phyloP scores from a whole-genome alignment of 2,113 vertebrate species.

The Dasyprocta punctata region DNA sequence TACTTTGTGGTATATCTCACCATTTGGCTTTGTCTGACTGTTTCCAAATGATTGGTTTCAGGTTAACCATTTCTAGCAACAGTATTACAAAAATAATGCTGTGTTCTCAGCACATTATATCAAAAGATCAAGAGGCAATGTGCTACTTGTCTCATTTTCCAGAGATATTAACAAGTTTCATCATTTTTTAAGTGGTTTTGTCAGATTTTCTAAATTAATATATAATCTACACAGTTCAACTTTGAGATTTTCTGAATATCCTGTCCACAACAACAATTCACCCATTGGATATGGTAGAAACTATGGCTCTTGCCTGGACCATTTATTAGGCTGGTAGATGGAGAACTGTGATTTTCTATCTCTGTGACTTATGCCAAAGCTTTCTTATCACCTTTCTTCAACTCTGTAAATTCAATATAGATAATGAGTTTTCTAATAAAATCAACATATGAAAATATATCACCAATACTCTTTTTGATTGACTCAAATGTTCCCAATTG shows the following conservation, averaged over 20 bases:
- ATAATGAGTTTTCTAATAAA: not conserved
- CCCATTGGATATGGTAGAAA: not conserved
- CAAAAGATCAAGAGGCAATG: not conserved
- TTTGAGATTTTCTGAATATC: not conserved
- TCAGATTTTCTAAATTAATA: not conserved
- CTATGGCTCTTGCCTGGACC: not conserved
- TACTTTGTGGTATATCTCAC: not conserved
- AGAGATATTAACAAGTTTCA: not conserved
- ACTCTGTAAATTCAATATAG: not conserved
- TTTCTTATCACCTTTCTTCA: not conserved
- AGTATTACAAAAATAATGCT: not conserved
- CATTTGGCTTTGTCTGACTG: not conserved
- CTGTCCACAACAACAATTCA: not conserved
- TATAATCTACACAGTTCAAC: not conserved
- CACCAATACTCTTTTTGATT: not conserved
- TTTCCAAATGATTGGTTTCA: not conserved
- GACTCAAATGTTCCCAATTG: not conserved
- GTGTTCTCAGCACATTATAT: not conserved
- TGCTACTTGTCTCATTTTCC: not conserved
- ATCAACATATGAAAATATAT: not conserved
- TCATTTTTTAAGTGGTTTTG: not conserved
- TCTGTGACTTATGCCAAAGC: not conserved
- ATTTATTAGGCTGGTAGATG: not conserved
- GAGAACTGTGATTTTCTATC: not conserved
- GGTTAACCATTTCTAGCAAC: not conserved